Evolutionary conservation across 2,888 invertebrate species (phyloP).

Genomic region (Alsophila aescularia): DNA sequence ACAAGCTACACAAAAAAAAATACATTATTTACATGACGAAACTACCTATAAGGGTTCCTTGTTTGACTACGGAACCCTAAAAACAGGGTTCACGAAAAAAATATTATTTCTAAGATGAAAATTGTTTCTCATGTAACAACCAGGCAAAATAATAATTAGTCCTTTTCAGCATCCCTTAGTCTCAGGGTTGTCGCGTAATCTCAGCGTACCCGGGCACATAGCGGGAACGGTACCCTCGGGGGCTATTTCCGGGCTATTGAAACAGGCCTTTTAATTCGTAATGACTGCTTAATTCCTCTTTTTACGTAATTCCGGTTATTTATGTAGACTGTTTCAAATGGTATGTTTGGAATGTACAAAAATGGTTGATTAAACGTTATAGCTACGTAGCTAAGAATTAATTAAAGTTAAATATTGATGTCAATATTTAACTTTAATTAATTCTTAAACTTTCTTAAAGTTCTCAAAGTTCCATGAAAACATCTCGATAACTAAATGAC

Average conservation of each 20-base stretch:
- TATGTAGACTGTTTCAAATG: conserved; percentile 7
- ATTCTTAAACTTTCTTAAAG: too few species aligned
- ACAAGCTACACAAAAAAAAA: too few species aligned
- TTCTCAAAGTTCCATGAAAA: too few species aligned
- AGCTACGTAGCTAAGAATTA: not conserved
- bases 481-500: too few species aligned
- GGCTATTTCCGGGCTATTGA: conserved; percentile 11
- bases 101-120: too few species aligned
- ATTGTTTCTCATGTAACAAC: too few species aligned
- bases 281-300: conserved; percentile 29
- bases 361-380: not conserved
- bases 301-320: conserved; percentile 16
- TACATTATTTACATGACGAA: too few species aligned
- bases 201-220: not conserved
- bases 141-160: not conserved
- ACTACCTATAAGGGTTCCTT: too few species aligned
- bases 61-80: too few species aligned
- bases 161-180: not conserved
- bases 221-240: conserved; percentile 8
- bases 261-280: conserved; percentile 27
- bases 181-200: conserved; percentile 1
- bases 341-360: not conserved
- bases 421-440: too few species aligned
- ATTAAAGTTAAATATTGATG: too few species aligned
- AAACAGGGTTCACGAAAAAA: too few species aligned